Evolutionary conservation across 92 coral and sea anemone species (phyloP).

Genomic region (Muricea muricata): DNA sequence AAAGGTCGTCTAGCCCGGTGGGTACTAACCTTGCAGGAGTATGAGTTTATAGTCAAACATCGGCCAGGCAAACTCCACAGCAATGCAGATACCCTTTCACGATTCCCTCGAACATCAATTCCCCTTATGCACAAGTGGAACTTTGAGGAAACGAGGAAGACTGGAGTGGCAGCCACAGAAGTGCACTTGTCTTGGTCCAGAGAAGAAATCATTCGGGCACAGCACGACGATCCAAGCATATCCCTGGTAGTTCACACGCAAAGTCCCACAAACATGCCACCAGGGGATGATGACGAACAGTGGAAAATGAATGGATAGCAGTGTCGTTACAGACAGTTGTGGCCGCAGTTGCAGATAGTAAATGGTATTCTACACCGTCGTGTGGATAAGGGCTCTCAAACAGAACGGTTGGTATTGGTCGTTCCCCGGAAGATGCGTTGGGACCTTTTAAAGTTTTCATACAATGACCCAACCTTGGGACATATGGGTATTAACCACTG

Average conservation of each 20-base stretch:
- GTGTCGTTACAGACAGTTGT: neutral
- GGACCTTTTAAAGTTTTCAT: neutral
- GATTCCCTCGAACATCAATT: neutral
- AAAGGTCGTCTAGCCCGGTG: neutral
- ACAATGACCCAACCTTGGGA: constrained; percentile 11
- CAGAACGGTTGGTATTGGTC: constrained; percentile 4
- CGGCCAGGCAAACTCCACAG: neutral
- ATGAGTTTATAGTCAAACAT: neutral
- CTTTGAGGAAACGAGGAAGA: neutral
- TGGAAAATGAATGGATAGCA: neutral
- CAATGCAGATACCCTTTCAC: constrained; percentile 8
- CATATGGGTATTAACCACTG: constrained; percentile 5
- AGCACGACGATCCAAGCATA: neutral
- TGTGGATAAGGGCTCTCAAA: neutral
- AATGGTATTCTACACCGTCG: constrained; percentile 10
- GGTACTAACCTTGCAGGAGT: neutral
- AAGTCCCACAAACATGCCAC: neutral
- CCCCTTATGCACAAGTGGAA: neutral
- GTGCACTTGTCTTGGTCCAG: neutral
- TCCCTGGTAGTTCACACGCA: neutral
- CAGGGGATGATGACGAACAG: neutral
- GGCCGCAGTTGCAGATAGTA: neutral
- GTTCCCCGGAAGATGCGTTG: neutral
- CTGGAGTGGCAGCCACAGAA: neutral
- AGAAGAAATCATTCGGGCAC: neutral